Evolutionary conservation across 2,888 invertebrate species (phyloP).

Genomic region (Mimachlamys varia): DNA sequence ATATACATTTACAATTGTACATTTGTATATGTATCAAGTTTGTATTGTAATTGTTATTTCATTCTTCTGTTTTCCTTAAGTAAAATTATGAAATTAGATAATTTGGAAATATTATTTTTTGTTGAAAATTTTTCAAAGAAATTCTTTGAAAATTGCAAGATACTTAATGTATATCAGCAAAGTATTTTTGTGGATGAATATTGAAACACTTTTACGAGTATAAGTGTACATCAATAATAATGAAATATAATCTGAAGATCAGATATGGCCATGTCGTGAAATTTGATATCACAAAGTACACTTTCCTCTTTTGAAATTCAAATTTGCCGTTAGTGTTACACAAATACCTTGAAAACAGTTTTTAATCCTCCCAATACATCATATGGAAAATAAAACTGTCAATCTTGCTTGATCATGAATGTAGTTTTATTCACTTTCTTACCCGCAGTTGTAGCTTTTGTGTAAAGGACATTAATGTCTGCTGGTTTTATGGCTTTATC

Average conservation of each 20-base stretch:
- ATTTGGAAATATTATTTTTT: too few relatives aligned
- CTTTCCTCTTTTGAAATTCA: conserved; percentile 27
- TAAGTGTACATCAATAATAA: background rate
- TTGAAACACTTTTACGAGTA: too few relatives aligned
- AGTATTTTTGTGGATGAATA: background rate
- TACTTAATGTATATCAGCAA: too few relatives aligned
- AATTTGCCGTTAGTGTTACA: conserved; percentile 28
- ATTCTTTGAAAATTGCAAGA: too few relatives aligned
- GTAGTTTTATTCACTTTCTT: conserved; percentile 8
- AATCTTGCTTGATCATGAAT: background rate
- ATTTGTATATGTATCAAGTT: too few relatives aligned
- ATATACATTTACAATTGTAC: too few relatives aligned
- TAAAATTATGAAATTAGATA: too few relatives aligned
- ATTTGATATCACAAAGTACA: conserved; percentile 27
- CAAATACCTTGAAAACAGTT: background rate
- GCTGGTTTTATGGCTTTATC: background rate
- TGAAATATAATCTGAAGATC: background rate
- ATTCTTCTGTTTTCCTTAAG: too few relatives aligned
- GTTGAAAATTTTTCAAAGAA: too few relatives aligned
- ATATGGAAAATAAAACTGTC: background rate
- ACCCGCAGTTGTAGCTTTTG: conserved; percentile 1
- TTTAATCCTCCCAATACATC: background rate
- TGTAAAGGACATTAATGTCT: background rate
- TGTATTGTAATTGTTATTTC: too few relatives aligned
- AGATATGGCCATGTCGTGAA: background rate